Evolutionary conservation across 2,888 invertebrate species (phyloP).

Genomic region (Lasioglossum zephyrum): DNA sequence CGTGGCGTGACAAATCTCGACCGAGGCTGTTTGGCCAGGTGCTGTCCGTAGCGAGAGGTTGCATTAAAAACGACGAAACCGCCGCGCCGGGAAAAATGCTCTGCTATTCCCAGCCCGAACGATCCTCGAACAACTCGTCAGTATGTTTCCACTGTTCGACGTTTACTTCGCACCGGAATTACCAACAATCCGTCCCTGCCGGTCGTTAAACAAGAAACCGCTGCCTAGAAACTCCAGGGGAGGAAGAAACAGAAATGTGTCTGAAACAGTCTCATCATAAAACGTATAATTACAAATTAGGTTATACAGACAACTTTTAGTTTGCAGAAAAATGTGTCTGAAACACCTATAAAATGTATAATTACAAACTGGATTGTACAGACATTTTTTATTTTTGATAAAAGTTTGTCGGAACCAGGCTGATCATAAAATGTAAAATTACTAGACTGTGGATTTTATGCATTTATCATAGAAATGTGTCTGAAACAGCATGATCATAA

Average conservation of each 20-base stretch:
- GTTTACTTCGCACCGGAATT: constrained; percentile 1
- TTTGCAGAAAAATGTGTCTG: too few species aligned
- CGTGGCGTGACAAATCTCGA: constrained; percentile 69
- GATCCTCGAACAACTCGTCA: neutral
- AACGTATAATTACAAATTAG: too few species aligned
- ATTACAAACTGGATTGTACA: too few species aligned
- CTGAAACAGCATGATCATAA: too few species aligned
- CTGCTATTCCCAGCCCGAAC: neutral
- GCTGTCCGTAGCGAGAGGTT: constrained; percentile 1
- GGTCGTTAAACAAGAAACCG: neutral
- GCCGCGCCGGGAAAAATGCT: constrained; percentile 35
- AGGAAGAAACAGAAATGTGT: neutral
- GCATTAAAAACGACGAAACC: constrained; percentile 50
- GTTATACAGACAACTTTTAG: too few species aligned
- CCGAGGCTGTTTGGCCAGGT: constrained; percentile 16
- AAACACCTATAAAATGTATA: too few species aligned
- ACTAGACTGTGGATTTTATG: too few species aligned
- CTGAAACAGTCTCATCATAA: too few species aligned
- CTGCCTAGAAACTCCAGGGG: neutral
- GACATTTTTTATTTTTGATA: too few species aligned
- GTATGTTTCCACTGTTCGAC: neutral
- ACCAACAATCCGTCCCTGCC: neutral
- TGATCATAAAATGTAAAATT: too few species aligned
- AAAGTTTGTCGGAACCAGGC: too few species aligned
- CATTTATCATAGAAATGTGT: too few species aligned